A percentile compares a stretch with the other conserved stretches of the same genome.
Evolutionary conservation across 1,140 invertebrate genomes (phyloP).

Genomic region (Notospermus geniculatus): DNA sequence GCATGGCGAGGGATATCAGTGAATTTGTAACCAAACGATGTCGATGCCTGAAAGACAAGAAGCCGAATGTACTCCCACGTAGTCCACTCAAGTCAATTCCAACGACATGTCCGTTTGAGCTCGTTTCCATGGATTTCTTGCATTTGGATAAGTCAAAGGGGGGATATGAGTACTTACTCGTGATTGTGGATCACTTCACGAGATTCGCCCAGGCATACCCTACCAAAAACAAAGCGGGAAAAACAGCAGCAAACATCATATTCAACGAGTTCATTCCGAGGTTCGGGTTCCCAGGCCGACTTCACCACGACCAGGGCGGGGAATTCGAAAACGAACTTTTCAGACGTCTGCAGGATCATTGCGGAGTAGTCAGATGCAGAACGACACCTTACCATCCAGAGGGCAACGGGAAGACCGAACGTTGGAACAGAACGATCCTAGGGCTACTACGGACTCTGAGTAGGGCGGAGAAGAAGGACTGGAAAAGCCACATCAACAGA

Average conservation of each 20-base stretch:
- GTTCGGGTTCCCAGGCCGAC: conserved; percentile 21
- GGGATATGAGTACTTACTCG: conserved; percentile 23
- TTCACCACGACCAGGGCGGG: conserved; percentile 26
- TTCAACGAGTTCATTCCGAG: conserved; percentile 26
- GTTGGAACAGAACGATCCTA: conserved; percentile 18
- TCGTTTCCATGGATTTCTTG: conserved; percentile 23
- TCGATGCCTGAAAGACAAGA: conserved; percentile 20
- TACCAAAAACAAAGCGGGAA: conserved; percentile 22
- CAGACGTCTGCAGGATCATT: conserved; percentile 15
- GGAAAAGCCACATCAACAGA: too few species aligned
- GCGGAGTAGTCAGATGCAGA: conserved; percentile 12
- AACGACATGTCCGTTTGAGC: conserved; percentile 21
- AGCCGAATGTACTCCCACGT: background rate
- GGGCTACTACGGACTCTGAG: too few species aligned
- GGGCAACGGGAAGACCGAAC: conserved; percentile 19
- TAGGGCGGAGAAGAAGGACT: too few species aligned
- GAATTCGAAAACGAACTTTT: conserved; percentile 27
- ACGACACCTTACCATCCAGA: conserved; percentile 23
- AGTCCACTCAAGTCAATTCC: conserved; percentile 18
- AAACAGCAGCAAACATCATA: conserved; percentile 23
- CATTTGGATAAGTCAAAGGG: conserved; percentile 21
- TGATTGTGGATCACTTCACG: conserved; percentile 26
- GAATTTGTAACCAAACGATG: conserved; percentile 20
- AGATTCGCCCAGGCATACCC: conserved; percentile 22
- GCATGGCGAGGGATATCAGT: too few species aligned